Conservation (phyloP, 2,797 vertebrate species). For the Onychomys arenicola region DNA sequence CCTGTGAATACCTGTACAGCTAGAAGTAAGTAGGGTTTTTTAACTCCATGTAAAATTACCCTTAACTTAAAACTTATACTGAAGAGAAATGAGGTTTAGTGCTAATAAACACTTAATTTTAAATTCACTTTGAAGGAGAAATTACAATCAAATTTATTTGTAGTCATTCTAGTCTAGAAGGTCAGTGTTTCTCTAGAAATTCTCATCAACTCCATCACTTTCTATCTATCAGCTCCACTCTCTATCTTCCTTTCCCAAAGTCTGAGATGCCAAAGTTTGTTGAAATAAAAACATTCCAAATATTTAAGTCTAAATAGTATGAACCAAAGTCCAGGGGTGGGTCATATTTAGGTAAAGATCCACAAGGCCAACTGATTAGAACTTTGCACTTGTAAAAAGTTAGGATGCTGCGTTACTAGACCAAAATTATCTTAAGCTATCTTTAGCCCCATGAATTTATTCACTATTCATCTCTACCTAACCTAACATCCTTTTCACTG, state of each 20-base stretch:
- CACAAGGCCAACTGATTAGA: not conserved
- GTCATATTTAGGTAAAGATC: not conserved
- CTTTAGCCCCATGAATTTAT: not conserved
- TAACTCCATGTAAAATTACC: not conserved
- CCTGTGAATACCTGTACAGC: not conserved
- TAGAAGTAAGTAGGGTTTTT: not conserved
- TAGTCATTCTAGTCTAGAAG: not conserved
- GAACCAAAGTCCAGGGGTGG: not conserved
- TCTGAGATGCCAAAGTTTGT: not conserved
- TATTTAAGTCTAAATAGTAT: not conserved
- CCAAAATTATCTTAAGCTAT: not conserved
- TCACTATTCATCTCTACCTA: not conserved
- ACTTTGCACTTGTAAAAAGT: not conserved
- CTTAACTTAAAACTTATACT: not conserved
- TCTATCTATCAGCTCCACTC: not conserved
- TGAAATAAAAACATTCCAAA: not conserved
- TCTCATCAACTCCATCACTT: too few species aligned
- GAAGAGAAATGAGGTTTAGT: not conserved
- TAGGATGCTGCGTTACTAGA: not conserved
- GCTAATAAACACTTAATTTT: not conserved
- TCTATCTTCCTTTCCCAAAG: not conserved
- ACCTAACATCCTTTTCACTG: not conserved
- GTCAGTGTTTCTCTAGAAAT: not conserved
- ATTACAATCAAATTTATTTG: not conserved
- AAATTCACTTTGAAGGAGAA: conserved; percentile 34